phyloP scores from a whole-genome alignment of 1,140 invertebrate species.

The Nixonia krombeini region DNA sequence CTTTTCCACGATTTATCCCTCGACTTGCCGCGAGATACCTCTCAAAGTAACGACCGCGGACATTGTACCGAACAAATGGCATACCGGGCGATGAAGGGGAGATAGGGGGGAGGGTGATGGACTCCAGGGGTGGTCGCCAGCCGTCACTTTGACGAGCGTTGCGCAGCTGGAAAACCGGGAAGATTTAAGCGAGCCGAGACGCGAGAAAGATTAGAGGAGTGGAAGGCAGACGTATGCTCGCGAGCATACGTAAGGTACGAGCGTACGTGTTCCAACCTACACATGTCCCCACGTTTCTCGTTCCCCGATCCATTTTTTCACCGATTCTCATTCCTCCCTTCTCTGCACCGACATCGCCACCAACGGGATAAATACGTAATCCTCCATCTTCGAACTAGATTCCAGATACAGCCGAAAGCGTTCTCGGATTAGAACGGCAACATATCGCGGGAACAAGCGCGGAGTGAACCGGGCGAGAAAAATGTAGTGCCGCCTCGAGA shows the following conservation, averaged over 20 bases:
- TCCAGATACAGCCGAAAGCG: constrained; percentile 31
- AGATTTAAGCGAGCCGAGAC: constrained; percentile 31
- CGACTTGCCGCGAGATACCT: too few relatives aligned
- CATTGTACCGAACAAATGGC: too few relatives aligned
- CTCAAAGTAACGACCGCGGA: too few relatives aligned
- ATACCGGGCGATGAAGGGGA: too few relatives aligned
- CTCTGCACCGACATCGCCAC: too few relatives aligned
- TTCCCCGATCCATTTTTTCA: constrained; percentile 29
- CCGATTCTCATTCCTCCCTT: constrained; percentile 13
- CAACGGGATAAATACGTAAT: constrained; percentile 66
- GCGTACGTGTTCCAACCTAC: constrained; percentile 62
- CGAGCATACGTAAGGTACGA: constrained; percentile 51
- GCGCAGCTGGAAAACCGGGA: constrained; percentile 67
- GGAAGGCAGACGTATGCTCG: constrained; percentile 31
- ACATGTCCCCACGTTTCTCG: constrained; percentile 58
- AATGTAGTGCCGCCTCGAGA: constrained; percentile 16
- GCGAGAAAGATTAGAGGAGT: constrained; percentile 31
- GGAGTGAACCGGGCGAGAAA: neutral
- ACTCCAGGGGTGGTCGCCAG: constrained; percentile 64
- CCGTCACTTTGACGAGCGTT: constrained; percentile 66
- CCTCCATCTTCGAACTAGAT: constrained; percentile 42
- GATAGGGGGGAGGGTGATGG: neutral
- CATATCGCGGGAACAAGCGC: neutral
- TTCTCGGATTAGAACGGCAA: constrained; percentile 21
- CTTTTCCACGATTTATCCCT: too few relatives aligned